Evolutionary conservation across 2,113 vertebrate genomes (phyloP).

Genomic region (Ondatra zibethicus): DNA sequence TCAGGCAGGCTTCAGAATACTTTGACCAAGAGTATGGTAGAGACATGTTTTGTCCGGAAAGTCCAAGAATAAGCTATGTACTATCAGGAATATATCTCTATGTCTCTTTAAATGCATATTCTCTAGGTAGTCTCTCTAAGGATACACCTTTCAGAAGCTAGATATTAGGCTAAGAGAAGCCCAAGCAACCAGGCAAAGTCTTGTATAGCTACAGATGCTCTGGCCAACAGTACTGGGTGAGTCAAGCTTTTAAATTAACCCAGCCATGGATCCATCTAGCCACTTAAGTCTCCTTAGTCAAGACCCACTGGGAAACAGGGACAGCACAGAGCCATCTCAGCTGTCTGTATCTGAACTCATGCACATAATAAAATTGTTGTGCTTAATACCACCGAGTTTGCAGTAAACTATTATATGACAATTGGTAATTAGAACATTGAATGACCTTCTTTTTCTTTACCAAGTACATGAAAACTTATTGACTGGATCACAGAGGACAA

Average conservation of each 20-base stretch:
- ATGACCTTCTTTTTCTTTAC: constrained; percentile 13
- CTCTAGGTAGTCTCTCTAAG: background rate
- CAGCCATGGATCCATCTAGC: background rate
- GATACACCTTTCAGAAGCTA: background rate
- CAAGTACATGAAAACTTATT: constrained; percentile 12
- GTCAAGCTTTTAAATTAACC: background rate
- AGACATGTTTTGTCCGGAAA: background rate
- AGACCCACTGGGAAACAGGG: background rate
- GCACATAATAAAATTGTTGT: background rate
- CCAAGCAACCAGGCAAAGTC: background rate
- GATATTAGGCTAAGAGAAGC: background rate
- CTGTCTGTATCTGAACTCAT: background rate
- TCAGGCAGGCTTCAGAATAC: background rate
- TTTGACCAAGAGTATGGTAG: constrained; percentile 8
- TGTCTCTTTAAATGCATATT: constrained; percentile 11
- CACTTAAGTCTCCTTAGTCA: background rate
- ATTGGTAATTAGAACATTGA: background rate
- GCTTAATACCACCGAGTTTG: background rate
- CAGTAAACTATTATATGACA: background rate
- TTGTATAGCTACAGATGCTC: background rate
- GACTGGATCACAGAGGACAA: background rate
- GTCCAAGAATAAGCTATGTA: constrained; percentile 23
- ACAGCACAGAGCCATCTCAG: background rate
- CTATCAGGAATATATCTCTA: background rate
- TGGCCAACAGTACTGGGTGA: background rate